Percentiles rank a stretch among this genome's conserved stretches.
These are phyloP conservation scores for Antheraea yamamai DNA, from an alignment of 2,888 invertebrate genomes.

Conservation along the genomic window DNA sequence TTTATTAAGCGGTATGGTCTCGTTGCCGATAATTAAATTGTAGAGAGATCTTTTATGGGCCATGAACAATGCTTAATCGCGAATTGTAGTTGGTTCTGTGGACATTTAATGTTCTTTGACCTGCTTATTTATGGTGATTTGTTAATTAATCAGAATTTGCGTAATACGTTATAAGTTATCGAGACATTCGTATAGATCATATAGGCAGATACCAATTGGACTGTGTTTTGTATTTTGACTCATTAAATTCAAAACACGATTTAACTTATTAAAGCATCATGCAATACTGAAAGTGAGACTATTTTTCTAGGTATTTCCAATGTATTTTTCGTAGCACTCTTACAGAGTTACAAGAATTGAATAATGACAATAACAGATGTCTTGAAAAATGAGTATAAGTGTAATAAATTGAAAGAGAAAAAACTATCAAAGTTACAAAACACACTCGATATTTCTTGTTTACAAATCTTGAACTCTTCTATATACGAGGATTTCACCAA, in stretches of 20 bases:
- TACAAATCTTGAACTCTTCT: too few species aligned
- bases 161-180: not conserved
- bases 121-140: not conserved
- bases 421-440: too few species aligned
- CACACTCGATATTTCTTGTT: too few species aligned
- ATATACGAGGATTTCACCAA: too few species aligned
- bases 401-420: not conserved
- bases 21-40: constrained; percentile 47
- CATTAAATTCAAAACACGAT: not conserved
- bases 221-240: not conserved
- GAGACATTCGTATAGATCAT: too few species aligned
- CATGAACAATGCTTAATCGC: constrained; percentile 27
- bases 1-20: constrained; percentile 43
- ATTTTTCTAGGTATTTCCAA: not conserved
- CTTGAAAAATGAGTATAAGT: not conserved
- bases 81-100: constrained; percentile 16
- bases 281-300: not conserved
- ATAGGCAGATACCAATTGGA: too few species aligned
- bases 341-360: not conserved
- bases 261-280: not conserved
- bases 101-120: not conserved
- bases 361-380: not conserved
- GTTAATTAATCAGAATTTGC: constrained; percentile 7
- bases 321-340: not conserved
- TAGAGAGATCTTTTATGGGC: constrained; percentile 38